phyloP scores from a whole-genome alignment of 1,140 invertebrate species.

The Doryteuthis pealeii region DNA sequence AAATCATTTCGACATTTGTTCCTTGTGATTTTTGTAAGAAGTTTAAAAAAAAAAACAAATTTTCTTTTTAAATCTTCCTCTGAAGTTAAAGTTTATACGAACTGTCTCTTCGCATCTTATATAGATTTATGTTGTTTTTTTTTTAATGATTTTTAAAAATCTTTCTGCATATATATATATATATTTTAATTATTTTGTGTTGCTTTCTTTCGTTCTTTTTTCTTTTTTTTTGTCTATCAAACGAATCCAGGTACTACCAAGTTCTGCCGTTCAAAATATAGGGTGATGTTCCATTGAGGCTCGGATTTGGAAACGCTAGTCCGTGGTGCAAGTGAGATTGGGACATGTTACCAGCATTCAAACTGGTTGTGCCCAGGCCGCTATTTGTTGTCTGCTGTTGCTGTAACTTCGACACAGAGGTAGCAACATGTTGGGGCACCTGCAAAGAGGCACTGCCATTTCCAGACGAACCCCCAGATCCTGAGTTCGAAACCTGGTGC shows the following conservation, averaged over 20 bases:
- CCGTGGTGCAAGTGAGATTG: constrained; percentile 36
- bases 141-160: too few relatives aligned
- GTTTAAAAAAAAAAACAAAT: too few relatives aligned
- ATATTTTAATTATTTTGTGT: too few relatives aligned
- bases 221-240: too few relatives aligned
- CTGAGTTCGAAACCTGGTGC: background rate
- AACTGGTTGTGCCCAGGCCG: background rate
- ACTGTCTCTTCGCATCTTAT: too few relatives aligned
- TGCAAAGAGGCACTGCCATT: background rate
- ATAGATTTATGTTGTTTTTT: too few relatives aligned
- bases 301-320: constrained; percentile 37
- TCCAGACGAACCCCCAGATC: background rate
- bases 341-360: constrained; percentile 23
- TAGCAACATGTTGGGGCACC: background rate
- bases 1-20: too few relatives aligned
- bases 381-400: constrained; percentile 8
- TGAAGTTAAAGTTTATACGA: too few relatives aligned
- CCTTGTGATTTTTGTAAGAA: too few relatives aligned
- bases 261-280: constrained; percentile 51
- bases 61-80: too few relatives aligned
- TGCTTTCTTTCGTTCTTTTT: too few relatives aligned
- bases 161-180: too few relatives aligned
- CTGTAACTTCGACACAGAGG: background rate
- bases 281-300: constrained; percentile 36
- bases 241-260: constrained; percentile 30